Evolutionary conservation across 2,888 invertebrate species (phyloP).

Genomic region (Meloe dianella): DNA sequence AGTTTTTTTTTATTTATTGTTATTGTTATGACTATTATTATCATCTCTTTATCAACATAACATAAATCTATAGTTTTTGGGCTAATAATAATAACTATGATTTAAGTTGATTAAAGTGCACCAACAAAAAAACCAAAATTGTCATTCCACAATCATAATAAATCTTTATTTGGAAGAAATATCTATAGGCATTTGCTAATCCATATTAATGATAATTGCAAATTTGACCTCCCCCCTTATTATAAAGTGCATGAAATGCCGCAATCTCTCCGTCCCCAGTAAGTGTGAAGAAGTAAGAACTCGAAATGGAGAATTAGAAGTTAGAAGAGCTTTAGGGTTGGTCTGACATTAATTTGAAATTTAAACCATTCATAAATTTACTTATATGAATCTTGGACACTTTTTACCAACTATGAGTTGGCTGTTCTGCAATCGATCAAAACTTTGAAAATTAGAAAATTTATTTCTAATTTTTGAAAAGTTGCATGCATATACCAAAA

Average conservation of each 20-base stretch:
- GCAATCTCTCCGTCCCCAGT: constrained; percentile 43
- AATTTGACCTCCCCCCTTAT: constrained; percentile 39
- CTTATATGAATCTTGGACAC: constrained; percentile 54
- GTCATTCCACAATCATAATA: neutral
- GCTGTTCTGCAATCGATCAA: too few species aligned
- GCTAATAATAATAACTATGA: neutral
- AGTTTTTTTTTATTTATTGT: neutral
- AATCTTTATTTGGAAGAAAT: constrained; percentile 14
- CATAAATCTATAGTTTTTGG: neutral
- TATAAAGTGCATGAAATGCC: constrained; percentile 42
- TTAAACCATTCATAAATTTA: constrained; percentile 57
- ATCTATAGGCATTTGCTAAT: constrained; percentile 43
- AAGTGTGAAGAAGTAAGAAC: constrained; percentile 50
- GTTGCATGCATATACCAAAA: neutral
- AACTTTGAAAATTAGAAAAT: constrained; percentile 2
- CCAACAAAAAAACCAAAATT: neutral
- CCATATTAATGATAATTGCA: constrained; percentile 51
- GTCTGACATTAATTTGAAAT: constrained; percentile 58
- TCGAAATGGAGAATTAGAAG: constrained; percentile 52
- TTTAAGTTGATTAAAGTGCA: constrained; percentile 1
- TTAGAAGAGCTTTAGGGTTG: constrained; percentile 51
- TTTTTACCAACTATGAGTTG: neutral
- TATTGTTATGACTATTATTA: neutral
- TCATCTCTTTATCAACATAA: neutral
- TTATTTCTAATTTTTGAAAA: neutral